Base-by-base conservation (phyloP, 2,888 invertebrate species). In the Cheilosia impressa region DNA sequence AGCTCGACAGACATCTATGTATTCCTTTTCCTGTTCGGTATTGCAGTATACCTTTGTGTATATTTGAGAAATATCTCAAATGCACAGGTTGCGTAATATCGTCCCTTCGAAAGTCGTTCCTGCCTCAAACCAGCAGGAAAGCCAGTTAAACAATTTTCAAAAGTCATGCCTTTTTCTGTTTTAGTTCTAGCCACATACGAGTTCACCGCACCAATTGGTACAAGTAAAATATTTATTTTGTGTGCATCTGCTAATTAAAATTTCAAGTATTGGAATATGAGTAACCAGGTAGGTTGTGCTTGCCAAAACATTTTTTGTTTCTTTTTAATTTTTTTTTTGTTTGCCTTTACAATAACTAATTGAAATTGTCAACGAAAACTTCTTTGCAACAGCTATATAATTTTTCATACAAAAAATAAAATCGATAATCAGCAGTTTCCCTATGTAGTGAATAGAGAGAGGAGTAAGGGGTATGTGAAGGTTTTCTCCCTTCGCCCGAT, bases 221-320 rank as follows among this genome's bases (percentile, higher is more conserved):
- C 17, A 68, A 65, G 47, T 38, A 45, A 62, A 15, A 71, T 72
- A 80, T 77, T 45, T 72, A 43, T 43, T 60, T 66, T 57, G 41
- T 50, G 41, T 50, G 58, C 68, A 63, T n/a, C 43, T 63, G 62
- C 58, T 63, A 62, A 83, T 57, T 63, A 77, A 43, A 73, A 65
- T 69, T 69, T 65, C 60, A 76, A 58, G 24, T 73, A 60, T 79
- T 76, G 87, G 87, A 75, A 79, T 79, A 87, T 87, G 87, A 87
- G 71, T 87, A 72, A 83, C 75, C 83, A 87, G 87, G 87, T 87
- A 83, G 78, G 87, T 87, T 83, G 77, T 69, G 55, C 78, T 71
- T 75, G 69, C 47, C 53, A 34, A 57, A 57, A 15, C n/a, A 34
- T 47, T 45, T 62, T 47, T 22, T 45, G 38, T 34, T n/a, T n/a